Evolutionary conservation across 2,113 vertebrate genomes (phyloP), one percentile per base, ranked within the genome.

Genomic region (Alethe castanea): DNA sequence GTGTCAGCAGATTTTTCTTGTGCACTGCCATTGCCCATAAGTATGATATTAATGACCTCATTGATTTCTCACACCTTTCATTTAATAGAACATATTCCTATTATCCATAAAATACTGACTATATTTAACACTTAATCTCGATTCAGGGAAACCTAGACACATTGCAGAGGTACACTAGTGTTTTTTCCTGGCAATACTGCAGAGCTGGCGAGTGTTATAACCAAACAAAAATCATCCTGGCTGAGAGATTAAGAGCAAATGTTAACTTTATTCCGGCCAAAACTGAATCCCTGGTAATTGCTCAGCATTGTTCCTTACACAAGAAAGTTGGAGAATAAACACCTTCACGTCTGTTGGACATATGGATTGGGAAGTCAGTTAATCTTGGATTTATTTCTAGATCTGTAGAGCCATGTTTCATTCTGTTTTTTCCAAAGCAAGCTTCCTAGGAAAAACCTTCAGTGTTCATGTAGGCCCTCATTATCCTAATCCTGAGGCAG

Each of bases 81-180:
- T 38, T 78, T 87, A 57, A 17, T 53, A 47, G 57, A 64, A 45
- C 10, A 9, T 44, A 38, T 73, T 86, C 33, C n/a, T 79, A 29
- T 50, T 59, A 44, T 26, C 24, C 67, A n/a, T 70, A 54, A 81
- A 86, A 53, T 33, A 33, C 19, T 59, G 36, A 4, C 31, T 45
- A 8, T n/a, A 44, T 65, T 86, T 86, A 81, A 36, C 18, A 19
- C 0, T 0, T 38, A 25, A 48, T 44, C 42, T 77, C 0, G 1
- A 29, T 84, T 66, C 36, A 54, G 50, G 47, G 72, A 60, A 38
- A 77, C 33, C 36, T 64, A 4, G 2, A 1, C n/a, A 31, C 8
- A 5, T n/a, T 57, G 38, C 40, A n/a, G 59, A 77, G 54, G 36
- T 52, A 25, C 28, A 10, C 18, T 66, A 47, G 9, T 50, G 19